Percentiles rank a stretch among this genome's conserved stretches.
Evolutionary conservation across 2,888 invertebrate species (phyloP).

Genomic region (Margaritifera margaritifera): DNA sequence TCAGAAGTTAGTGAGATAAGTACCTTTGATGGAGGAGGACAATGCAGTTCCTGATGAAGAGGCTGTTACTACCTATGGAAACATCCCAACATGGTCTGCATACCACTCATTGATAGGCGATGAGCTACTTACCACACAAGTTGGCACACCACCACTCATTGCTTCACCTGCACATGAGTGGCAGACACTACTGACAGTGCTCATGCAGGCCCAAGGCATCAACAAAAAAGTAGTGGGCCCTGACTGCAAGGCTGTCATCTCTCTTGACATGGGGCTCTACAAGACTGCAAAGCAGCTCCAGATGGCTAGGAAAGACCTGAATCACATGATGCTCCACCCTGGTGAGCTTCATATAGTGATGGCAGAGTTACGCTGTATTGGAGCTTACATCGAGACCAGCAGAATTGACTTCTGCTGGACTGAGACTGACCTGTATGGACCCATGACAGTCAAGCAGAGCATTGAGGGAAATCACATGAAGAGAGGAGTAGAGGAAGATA

Average conservation of each 20-base stretch:
- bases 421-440: conserved; percentile 1
- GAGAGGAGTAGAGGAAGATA: conserved; percentile 2
- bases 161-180: conserved; percentile 14
- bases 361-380: conserved; percentile 3
- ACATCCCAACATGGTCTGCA: too few relatives aligned
- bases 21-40: too few relatives aligned
- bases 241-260: neutral
- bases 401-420: conserved; percentile 3
- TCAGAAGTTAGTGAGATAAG: too few relatives aligned
- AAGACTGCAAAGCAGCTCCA: conserved; percentile 1
- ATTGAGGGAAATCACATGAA: too few relatives aligned
- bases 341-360: conserved; percentile 9
- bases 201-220: conserved; percentile 8
- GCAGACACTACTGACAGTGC: conserved; percentile 5
- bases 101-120: too few relatives aligned
- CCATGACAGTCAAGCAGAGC: too few relatives aligned
- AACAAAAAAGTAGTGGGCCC: neutral
- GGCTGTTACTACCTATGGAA: too few relatives aligned
- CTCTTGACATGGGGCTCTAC: conserved; percentile 4
- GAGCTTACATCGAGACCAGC: conserved; percentile 3
- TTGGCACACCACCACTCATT: too few relatives aligned
- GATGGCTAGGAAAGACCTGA: neutral
- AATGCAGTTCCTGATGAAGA: too few relatives aligned
- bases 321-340: neutral
- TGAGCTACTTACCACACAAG: too few relatives aligned